These are phyloP conservation scores for Collichthys lucidus DNA, from an alignment of 2,113 vertebrate species.

Conservation along the genomic window DNA sequence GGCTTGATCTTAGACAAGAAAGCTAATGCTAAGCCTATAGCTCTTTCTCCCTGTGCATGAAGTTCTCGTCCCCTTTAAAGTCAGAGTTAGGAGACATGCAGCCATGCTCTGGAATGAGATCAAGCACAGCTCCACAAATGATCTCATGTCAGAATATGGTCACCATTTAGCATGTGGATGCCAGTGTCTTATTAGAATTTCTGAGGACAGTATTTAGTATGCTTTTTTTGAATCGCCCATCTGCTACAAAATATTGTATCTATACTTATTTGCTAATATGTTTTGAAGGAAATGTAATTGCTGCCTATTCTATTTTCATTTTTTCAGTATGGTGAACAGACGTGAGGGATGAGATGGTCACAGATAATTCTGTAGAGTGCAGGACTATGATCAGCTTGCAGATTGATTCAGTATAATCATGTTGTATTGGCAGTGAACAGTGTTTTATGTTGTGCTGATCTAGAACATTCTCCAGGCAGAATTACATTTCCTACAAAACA, in stretches of 20 bases:
- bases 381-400: background rate
- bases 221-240: slow-evolving; percentile 6
- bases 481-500: background rate
- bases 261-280: background rate
- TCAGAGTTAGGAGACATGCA: slow-evolving; percentile 17
- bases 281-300: slow-evolving; percentile 1
- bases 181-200: slow-evolving; percentile 29
- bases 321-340: background rate
- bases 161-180: slow-evolving; percentile 62
- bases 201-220: slow-evolving; percentile 27
- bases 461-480: background rate
- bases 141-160: slow-evolving; percentile 54
- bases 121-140: slow-evolving; percentile 2
- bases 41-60: slow-evolving; percentile 57
- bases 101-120: slow-evolving; percentile 59
- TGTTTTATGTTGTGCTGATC: background rate
- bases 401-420: background rate
- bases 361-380: background rate
- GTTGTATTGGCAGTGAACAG: background rate
- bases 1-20: slow-evolving; percentile 33
- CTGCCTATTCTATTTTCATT: background rate
- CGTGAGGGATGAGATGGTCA: background rate
- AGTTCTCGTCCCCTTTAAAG: slow-evolving; percentile 17
- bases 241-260: slow-evolving; percentile 3
- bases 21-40: slow-evolving; percentile 36